phyloP scores from a whole-genome alignment of 2,113 vertebrate genomes.

The Panthera tigris region DNA sequence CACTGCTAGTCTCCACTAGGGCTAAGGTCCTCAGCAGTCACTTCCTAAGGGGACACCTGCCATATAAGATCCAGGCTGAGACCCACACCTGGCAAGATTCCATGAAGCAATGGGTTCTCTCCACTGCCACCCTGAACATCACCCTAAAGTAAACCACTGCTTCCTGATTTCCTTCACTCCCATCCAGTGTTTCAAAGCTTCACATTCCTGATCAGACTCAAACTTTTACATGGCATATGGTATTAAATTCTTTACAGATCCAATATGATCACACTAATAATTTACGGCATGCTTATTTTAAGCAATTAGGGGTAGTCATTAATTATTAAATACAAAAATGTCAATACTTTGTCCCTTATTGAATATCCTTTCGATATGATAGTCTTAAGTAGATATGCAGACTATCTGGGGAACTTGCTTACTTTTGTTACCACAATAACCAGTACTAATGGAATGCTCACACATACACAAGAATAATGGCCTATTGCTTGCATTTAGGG shows the following conservation, averaged over 20 bases:
- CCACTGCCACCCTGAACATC: neutral
- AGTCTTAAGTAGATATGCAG: neutral
- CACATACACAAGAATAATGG: neutral
- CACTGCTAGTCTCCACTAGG: no score
- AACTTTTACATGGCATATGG: neutral
- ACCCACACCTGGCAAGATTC: accelerated
- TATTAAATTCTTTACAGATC: slow-evolving; percentile 23
- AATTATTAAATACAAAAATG: slow-evolving; percentile 63
- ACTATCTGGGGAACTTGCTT: slow-evolving; percentile 24
- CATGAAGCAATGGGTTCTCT: neutral
- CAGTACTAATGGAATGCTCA: neutral
- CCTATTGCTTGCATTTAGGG: neutral
- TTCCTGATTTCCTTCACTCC: neutral
- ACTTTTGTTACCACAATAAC: neutral
- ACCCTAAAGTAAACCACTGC: neutral
- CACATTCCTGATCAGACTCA: neutral
- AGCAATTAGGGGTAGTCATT: slow-evolving; percentile 48
- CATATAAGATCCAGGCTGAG: neutral
- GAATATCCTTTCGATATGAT: neutral
- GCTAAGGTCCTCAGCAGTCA: neutral
- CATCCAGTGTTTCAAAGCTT: neutral
- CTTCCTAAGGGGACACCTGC: neutral
- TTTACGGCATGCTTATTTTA: neutral
- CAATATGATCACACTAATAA: slow-evolving; percentile 16
- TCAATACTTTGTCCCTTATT: slow-evolving; percentile 36